Evolutionary conservation across 2,113 vertebrate genomes (phyloP), one percentile per base, ranked within the genome.

Genomic region (Maccullochella peelii): DNA sequence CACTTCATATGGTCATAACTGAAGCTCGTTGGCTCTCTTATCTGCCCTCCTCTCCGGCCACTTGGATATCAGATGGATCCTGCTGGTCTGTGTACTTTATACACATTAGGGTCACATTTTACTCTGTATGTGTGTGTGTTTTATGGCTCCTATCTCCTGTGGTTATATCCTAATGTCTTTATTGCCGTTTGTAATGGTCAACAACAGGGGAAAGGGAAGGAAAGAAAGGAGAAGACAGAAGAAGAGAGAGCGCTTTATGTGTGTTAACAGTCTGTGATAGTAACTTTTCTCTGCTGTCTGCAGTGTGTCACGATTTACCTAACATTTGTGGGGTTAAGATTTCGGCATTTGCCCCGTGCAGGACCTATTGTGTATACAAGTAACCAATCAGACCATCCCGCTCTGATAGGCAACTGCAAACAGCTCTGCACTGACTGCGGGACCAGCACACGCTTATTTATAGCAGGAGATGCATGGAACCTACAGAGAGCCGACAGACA

Each of bases 111-210:
- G 15, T 68, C 72, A 69, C 59, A 78, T 84, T 71, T 67, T 36
- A 70, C 65, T 57, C 15, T 55, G 16, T 57, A 6, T 82, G 58
- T 20, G 25, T 44, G 27, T 77, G 65, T 86, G 55, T 87, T 91
- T 94, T 90, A 92, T 91, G 80, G 86, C 77, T 68, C 20, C 52
- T 23, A 79, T 82, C 67, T 86, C 69, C 88, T 86, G 69, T 63
- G 69, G 68, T 80, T 55, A 3, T 65, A 54, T 71, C 76, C 59
- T 88, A 78, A 86, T 91, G 75, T 66, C 79, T 91, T 90, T 89
- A 88, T 85, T 70, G 59, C 65, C 38, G 33, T 38, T 57, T 85
- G 62, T 73, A 75, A 77, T 66, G 59, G 74, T 80, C 81, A 82
- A 59, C 25, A 73, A 44, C 59, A 63, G 36, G 38, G 25, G 30